Evolutionary conservation across 2,113 vertebrate species (phyloP), one percentile per base, ranked within the genome.

Genomic region (Apodemus speciosus): DNA sequence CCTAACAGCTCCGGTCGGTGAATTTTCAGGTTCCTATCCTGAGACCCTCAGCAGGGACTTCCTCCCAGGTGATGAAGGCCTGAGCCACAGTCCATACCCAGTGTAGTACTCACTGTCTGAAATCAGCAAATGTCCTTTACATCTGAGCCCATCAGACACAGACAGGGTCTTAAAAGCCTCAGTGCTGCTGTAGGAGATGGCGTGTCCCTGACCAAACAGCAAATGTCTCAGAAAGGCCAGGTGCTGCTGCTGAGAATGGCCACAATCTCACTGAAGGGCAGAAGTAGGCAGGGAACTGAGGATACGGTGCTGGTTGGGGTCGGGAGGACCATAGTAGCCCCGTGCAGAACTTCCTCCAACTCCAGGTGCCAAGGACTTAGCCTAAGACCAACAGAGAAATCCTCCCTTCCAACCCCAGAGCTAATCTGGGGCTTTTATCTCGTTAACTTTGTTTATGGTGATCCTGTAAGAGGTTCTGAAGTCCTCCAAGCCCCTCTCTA

Each of bases 401-500:
- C 94, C 85, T 92, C 86, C 69, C 56, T 76, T 62, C 60, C 68
- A 40, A 18, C 20, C 76, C 92, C 38, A 30, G 62, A n/a, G 38
- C 73, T 85, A 91, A 87, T 75, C 73, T 18, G 40, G 73, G 75
- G 79, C 94, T 96, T 95, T 96, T 94, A 98, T 97, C 98, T 97
- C 92, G 40, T 98, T 98, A 98, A 97, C 93, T 88, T 96, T 96
- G 95, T 97, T 96, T 96, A 98, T 83, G 85, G 97, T 85, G 97
- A 98, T 98, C 97, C 92, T n/a, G 89, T 98, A 98, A 98, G 96
- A 97, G 95, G 95, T 93, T 97, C 96, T 94, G 95, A 94, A 95
- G 95, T 86, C 94, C 95, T 97, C 95, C 96, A 98, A 98, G 96
- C 98, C 97, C 96, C 60, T 96, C 96, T 96, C 93, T 97, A 69